These are phyloP conservation scores for Cossypha caffra DNA, from an alignment of 2,797 vertebrate genomes.

Conservation along the genomic window DNA sequence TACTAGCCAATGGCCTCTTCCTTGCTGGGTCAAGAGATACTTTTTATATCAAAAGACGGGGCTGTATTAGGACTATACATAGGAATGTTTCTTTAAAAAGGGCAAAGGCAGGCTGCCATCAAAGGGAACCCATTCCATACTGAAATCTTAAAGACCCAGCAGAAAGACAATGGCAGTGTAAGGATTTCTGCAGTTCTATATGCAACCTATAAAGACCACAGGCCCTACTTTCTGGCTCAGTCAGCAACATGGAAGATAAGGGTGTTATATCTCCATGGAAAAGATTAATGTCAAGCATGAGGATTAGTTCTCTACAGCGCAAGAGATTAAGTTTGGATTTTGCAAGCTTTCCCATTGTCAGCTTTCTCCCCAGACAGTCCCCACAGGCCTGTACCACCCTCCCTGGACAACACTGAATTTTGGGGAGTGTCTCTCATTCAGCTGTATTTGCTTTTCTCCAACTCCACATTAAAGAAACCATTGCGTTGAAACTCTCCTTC, in stretches of 20 bases:
- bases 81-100: background rate
- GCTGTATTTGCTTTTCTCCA: background rate
- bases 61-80: background rate
- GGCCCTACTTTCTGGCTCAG: conserved; percentile 5
- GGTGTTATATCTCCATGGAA: conserved; percentile 24
- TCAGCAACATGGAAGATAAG: conserved; percentile 47
- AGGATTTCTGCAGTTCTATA: background rate
- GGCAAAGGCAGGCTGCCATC: background rate
- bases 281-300: conserved; percentile 54
- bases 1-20: background rate
- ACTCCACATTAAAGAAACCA: background rate
- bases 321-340: conserved; percentile 53
- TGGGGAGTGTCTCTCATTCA: background rate
- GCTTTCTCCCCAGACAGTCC: background rate
- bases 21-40: background rate
- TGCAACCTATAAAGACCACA: background rate
- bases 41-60: background rate
- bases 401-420: background rate
- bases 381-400: background rate
- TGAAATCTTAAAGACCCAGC: background rate
- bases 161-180: background rate
- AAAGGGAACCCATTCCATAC: background rate
- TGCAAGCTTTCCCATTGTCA: conserved; percentile 35
- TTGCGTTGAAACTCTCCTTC: background rate
- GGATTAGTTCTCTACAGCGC: conserved; percentile 51